Base-by-base conservation (phyloP, 1,140 invertebrate species). In the Galleria mellonella region DNA sequence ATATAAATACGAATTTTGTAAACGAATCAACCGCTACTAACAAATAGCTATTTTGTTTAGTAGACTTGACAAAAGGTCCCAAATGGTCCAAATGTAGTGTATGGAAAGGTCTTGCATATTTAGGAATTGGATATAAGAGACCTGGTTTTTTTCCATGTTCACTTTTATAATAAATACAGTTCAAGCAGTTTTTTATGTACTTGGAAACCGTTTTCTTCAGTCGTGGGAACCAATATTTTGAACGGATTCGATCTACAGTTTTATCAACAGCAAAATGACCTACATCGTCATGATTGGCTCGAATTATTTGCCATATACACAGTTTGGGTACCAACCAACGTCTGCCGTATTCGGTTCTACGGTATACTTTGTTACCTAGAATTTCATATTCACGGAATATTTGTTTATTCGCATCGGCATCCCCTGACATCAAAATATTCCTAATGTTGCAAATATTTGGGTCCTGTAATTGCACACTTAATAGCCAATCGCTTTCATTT, bases 11-110 rank as follows among this genome's bases (percentile, higher is more conserved):
- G 17, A 62, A 62, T 35, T 54, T 62, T 5, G 54, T 62, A 13
- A 62, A 62, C 1, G 47, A 30, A 28, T 57, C 58, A 2, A 54
- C 51, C 0, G 70, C 45, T 0, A 62, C 66, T 2, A 86, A 57
- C 1, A 84, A 41, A 55, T 79, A 63, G n/a, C 51, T 42, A 43
- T 84, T 82, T 30, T 48, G 52, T 33, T 56, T 52, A 28, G 27
- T 48, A 1, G 58, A 63, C 12, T 45, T 32, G 1, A 60, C 39
- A 39, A 73, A 67, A 0, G 65, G 70, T 1, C 66, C 70, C 10
- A 72, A 30, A 41, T 73, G 70, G 30, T 74, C 68, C 0, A 66
- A 1, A 32, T 73, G 70, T 15, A 60, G 39, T 0, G 68, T 73
- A 35, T 73, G 53, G 14, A 62, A 53, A 12, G 59, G 67, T 32